These are phyloP conservation scores for Parotia lawesii DNA, from an alignment of 2,113 vertebrate species.

Conservation along the genomic window DNA sequence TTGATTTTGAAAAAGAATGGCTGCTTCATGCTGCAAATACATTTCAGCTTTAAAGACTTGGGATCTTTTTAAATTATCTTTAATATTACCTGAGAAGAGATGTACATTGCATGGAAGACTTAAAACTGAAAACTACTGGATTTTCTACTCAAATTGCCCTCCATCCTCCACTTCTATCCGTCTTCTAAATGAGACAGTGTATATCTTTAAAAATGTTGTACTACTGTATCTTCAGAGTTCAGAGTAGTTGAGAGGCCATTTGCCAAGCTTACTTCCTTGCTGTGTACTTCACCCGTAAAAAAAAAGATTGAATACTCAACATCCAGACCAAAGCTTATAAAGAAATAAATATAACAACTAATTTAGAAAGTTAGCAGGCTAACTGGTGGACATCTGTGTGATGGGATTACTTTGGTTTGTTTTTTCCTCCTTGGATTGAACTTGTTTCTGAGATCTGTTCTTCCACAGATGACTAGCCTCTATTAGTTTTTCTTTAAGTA, in stretches of 20 bases:
- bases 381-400: not conserved
- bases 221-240: not conserved
- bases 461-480: not conserved
- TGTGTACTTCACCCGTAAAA: not conserved
- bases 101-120: not conserved
- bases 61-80: not conserved
- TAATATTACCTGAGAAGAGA: not conserved
- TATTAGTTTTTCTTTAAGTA: not conserved
- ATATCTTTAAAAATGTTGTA: not conserved
- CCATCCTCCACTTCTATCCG: not conserved
- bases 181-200: not conserved
- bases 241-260: not conserved
- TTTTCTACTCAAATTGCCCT: not conserved
- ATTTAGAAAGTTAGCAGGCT: not conserved
- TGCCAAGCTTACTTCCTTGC: not conserved
- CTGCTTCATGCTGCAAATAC: not conserved
- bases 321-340: not conserved
- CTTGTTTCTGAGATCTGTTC: not conserved
- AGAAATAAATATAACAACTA: not conserved
- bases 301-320: not conserved
- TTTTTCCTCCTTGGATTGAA: not conserved
- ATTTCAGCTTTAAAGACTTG: not conserved
- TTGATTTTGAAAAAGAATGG: slow-evolving; percentile 10
- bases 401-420: not conserved
- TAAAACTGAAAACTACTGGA: not conserved